Evolutionary conservation across 2,113 vertebrate genomes (phyloP).

Genomic region (Callithrix jacchus): DNA sequence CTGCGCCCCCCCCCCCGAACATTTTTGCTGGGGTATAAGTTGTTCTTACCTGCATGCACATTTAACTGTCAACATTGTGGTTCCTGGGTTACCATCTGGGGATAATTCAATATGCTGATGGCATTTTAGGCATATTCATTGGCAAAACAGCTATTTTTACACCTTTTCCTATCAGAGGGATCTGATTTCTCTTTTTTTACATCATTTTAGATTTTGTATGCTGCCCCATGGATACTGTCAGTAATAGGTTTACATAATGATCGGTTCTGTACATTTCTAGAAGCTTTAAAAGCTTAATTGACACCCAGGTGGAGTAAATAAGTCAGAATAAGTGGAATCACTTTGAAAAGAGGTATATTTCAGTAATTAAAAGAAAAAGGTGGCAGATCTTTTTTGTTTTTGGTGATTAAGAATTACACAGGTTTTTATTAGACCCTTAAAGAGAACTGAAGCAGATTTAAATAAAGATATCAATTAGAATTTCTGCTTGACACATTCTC

Average conservation of each 20-base stretch:
- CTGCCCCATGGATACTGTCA: background rate
- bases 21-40: slow-evolving; percentile 7
- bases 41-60: background rate
- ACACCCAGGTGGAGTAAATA: slow-evolving; percentile 43
- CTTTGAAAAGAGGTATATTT: slow-evolving; percentile 49
- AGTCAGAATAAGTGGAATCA: slow-evolving; percentile 35
- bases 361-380: slow-evolving; percentile 44
- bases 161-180: slow-evolving; percentile 13
- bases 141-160: slow-evolving; percentile 7
- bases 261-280: slow-evolving; percentile 37
- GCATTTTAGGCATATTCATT: background rate
- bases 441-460: background rate
- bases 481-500: background rate
- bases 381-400: background rate
- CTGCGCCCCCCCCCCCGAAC: background rate
- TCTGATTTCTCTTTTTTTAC: slow-evolving; percentile 45
- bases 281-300: slow-evolving; percentile 37
- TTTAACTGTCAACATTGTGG: background rate
- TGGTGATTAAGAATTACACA: background rate
- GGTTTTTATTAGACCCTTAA: slow-evolving; percentile 9
- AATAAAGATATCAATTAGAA: background rate
- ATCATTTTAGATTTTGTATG: background rate
- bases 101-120: background rate
- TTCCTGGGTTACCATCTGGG: background rate
- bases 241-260: slow-evolving; percentile 2